phyloP scores from a whole-genome alignment of 2,113 vertebrate species.

The Rhinichthys klamathensis region DNA sequence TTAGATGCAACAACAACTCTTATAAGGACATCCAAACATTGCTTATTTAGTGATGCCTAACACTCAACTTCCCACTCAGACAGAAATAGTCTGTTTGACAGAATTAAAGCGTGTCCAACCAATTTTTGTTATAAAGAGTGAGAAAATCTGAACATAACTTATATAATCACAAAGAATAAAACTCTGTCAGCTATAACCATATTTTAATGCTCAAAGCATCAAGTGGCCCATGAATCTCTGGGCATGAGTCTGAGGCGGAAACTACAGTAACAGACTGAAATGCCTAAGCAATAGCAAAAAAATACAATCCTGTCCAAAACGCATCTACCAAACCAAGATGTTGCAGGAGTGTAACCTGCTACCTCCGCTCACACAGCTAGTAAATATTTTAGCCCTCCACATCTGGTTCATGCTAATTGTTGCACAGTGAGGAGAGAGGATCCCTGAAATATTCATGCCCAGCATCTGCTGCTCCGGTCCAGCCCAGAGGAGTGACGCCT shows the following conservation, averaged over 20 bases:
- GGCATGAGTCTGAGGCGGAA: no score
- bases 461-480: conserved; percentile 76
- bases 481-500: conserved; percentile 61
- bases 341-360: conserved; percentile 53
- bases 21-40: neutral
- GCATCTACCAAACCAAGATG: neutral
- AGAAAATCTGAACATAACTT: neutral
- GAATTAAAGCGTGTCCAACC: neutral
- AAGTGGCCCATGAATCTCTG: no score
- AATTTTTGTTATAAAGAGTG: neutral
- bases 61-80: no score
- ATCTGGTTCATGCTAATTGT: conserved; percentile 82
- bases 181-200: no score
- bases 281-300: neutral
- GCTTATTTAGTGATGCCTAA: no score
- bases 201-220: no score
- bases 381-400: conserved; percentile 82
- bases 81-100: neutral
- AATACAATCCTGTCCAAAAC: neutral
- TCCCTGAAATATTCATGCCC: conserved; percentile 80
- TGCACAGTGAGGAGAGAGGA: conserved; percentile 72
- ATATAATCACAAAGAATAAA: no score
- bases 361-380: conserved; percentile 63
- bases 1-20: neutral
- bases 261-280: no score